phyloP scores from a whole-genome alignment of 2,888 invertebrate species.

The Clitarchus hookeri region DNA sequence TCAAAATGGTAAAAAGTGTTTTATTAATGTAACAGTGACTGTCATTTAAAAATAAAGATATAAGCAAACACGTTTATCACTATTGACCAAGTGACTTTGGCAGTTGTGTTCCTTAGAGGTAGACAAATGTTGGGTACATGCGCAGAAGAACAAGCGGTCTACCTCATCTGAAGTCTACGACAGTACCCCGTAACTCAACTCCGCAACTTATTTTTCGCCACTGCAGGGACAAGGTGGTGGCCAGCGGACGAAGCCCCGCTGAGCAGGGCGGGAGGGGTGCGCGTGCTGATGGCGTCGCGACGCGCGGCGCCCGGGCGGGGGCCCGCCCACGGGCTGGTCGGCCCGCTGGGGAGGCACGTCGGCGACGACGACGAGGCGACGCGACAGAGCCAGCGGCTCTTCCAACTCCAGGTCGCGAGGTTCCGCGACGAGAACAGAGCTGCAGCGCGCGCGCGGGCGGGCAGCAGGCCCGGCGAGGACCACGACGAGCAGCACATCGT shows the following conservation, averaged over 20 bases:
- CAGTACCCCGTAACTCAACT: no score
- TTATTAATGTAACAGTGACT: no score
- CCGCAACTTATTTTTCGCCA: no score
- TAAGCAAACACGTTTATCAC: no score
- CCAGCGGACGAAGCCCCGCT: neutral
- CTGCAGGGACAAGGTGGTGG: neutral
- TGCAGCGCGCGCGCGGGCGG: neutral
- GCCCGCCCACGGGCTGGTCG: neutral
- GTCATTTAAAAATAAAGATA: no score
- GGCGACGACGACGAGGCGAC: neutral
- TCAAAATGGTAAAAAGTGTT: no score
- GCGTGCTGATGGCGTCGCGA: neutral
- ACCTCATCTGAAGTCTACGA: no score
- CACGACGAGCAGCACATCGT: neutral
- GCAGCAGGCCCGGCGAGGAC: neutral
- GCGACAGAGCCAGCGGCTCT: neutral
- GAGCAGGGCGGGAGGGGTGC: neutral
- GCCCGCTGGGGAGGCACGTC: neutral
- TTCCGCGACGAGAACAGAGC: conserved; percentile 2
- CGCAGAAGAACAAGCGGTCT: no score
- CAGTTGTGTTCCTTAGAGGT: no score
- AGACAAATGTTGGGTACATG: no score
- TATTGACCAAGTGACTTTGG: no score
- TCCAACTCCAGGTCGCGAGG: neutral
- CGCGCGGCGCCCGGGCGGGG: neutral